A percentile compares a stretch with the other conserved stretches of the same genome.
These are phyloP conservation scores for Podarcis cretensis DNA, from an alignment of 2,113 vertebrate genomes.

Conservation along the genomic window DNA sequence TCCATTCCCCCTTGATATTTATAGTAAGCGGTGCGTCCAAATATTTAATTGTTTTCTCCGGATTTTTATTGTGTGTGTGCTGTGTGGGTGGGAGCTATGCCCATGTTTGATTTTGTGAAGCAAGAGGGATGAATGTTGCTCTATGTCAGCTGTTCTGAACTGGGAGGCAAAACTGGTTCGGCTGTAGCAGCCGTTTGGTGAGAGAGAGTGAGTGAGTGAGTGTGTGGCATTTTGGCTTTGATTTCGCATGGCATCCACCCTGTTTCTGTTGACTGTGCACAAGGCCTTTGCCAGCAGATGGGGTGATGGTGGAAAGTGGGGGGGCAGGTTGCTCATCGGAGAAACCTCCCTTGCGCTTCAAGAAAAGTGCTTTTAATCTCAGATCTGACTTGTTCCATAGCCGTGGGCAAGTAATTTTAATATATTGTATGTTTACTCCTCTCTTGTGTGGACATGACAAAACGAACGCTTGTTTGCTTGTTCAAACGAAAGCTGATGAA, in stretches of 20 bases:
- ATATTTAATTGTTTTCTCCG: background rate
- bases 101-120: conserved; percentile 40
- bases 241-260: conserved; percentile 7
- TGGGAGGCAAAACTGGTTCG: conserved; percentile 66
- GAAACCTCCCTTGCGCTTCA: background rate
- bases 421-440: background rate
- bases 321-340: rapidly evolving
- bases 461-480: background rate
- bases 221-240: background rate
- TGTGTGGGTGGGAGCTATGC: background rate
- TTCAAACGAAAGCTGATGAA: background rate
- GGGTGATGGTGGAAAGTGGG: background rate
- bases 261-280: background rate
- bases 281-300: background rate
- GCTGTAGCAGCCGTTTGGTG: conserved; percentile 20
- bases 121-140: conserved; percentile 26
- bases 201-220: background rate
- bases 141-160: conserved; percentile 62
- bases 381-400: conserved; percentile 42
- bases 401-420: conserved; percentile 10
- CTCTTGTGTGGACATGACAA: background rate
- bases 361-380: conserved; percentile 8
- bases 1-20: background rate
- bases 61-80: background rate
- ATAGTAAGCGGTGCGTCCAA: background rate